Percentiles rank a stretch among this genome's conserved stretches.
phyloP scores from a whole-genome alignment of 2,888 invertebrate genomes.

The Eupithecia subumbrata region DNA sequence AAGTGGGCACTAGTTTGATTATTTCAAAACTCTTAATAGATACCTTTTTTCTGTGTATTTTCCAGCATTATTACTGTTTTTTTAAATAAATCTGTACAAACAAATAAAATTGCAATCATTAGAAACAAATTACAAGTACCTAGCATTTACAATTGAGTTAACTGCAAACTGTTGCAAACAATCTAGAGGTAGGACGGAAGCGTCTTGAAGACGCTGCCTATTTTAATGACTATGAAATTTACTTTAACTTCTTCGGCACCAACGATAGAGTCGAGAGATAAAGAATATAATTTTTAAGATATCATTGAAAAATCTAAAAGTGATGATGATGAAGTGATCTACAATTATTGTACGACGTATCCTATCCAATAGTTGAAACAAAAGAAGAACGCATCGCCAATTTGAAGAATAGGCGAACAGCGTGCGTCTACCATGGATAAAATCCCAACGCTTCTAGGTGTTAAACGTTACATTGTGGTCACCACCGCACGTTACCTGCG shows the following conservation, averaged over 20 bases:
- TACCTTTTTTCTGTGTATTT: background rate
- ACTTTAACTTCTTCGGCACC: background rate
- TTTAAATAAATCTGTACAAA: background rate
- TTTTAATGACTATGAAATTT: background rate
- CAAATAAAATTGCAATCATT: background rate
- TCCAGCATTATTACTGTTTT: background rate
- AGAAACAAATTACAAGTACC: background rate
- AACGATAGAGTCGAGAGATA: background rate
- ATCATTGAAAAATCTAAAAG: background rate
- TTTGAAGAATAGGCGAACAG: background rate
- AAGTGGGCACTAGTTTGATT: background rate
- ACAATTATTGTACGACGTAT: background rate
- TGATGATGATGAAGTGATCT: too few relatives aligned
- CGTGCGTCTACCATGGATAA: background rate
- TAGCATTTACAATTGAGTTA: background rate
- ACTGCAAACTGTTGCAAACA: background rate
- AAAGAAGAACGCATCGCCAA: background rate
- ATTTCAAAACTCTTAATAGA: background rate
- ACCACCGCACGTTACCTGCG: background rate
- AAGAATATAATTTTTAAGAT: too few relatives aligned
- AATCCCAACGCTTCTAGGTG: background rate
- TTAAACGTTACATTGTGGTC: conserved; percentile 1
- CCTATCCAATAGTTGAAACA: background rate
- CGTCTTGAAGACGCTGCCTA: background rate
- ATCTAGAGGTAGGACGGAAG: background rate